Conservation (phyloP, 2,888 invertebrate species). For the Lamellibrachia columna region DNA sequence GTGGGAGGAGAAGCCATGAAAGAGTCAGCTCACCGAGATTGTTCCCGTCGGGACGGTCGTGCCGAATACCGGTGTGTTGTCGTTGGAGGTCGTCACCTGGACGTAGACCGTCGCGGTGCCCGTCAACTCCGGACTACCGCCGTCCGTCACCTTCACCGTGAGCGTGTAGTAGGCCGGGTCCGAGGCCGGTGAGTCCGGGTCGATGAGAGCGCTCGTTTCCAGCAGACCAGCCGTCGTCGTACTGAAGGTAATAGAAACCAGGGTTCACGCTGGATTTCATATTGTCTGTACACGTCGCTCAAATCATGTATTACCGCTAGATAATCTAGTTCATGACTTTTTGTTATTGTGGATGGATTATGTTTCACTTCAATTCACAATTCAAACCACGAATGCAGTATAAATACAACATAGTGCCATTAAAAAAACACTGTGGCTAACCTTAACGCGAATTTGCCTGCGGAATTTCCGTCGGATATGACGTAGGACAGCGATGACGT, state of each 20-base stretch:
- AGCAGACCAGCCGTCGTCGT: neutral
- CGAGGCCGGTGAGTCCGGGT: neutral
- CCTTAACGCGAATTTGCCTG: neutral
- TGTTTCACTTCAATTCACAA: too few relatives aligned
- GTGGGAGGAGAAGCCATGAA: too few relatives aligned
- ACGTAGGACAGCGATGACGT: conserved; percentile 19
- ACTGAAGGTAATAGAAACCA: neutral
- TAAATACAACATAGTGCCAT: too few relatives aligned
- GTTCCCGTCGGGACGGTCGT: conserved; percentile 17
- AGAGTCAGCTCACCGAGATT: neutral
- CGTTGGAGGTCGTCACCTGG: neutral
- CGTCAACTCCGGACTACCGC: conserved; percentile 20
- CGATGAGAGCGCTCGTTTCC: neutral
- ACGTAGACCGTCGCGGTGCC: conserved; percentile 13
- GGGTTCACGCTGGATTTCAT: too few relatives aligned
- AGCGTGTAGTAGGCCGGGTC: neutral
- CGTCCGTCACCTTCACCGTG: neutral
- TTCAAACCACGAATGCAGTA: too few relatives aligned
- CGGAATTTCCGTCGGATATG: neutral
- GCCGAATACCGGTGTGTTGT: neutral
- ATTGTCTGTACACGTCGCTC: too few relatives aligned
- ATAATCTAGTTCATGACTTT: too few relatives aligned
- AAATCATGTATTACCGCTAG: too few relatives aligned
- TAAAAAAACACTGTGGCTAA: too few relatives aligned
- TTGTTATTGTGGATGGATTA: too few relatives aligned